Conservation (phyloP, 2,797 vertebrate species). For the Brachyalestes nurse region DNA sequence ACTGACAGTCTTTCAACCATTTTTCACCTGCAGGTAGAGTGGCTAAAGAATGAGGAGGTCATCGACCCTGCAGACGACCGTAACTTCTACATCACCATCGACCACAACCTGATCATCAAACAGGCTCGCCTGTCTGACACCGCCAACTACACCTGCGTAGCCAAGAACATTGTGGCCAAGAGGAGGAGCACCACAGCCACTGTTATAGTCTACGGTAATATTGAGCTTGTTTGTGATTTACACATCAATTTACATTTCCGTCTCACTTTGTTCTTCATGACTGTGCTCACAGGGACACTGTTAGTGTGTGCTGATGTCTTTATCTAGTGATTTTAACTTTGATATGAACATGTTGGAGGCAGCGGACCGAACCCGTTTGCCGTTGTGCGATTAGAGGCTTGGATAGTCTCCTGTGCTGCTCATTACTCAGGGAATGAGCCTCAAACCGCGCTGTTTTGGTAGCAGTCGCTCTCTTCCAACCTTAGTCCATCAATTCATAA, state of each 20-base stretch:
- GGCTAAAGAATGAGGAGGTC: conserved; percentile 96
- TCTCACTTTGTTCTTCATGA: neutral
- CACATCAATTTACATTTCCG: neutral
- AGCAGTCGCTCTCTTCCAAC: neutral
- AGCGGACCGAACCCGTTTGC: neutral
- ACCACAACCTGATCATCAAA: conserved; percentile 99
- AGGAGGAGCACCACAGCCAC: conserved; percentile 96
- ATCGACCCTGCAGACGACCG: conserved; percentile 94
- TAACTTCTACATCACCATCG: conserved; percentile 98
- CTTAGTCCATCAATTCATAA: conserved; percentile 46
- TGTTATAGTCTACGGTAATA: conserved; percentile 93
- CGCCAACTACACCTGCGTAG: conserved; percentile 96
- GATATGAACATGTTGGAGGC: neutral
- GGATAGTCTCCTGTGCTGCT: neutral
- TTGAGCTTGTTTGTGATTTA: neutral
- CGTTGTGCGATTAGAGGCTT: neutral
- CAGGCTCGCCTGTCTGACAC: conserved; percentile 97
- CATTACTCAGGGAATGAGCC: neutral
- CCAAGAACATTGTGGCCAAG: conserved; percentile 97
- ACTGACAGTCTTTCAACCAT: neutral
- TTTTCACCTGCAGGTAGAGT: conserved; percentile 86
- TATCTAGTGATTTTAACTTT: neutral
- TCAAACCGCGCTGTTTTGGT: neutral
- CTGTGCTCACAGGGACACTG: neutral
- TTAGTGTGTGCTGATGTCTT: neutral